These are phyloP conservation scores for Labroides dimidiatus DNA, from an alignment of 2,797 vertebrate species.

Conservation along the genomic window DNA sequence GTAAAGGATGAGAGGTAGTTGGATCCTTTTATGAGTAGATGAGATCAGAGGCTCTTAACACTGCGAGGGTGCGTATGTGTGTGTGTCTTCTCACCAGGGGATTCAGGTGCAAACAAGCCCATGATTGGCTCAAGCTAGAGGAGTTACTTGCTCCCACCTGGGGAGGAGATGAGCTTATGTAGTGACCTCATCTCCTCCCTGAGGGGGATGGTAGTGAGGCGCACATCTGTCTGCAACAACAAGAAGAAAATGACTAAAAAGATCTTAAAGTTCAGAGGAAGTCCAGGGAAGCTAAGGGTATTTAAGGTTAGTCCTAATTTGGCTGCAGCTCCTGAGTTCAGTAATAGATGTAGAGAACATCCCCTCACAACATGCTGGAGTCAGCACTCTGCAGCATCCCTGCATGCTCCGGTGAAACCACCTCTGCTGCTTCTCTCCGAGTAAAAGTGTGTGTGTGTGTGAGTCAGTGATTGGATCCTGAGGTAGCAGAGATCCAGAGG, in stretches of 20 bases:
- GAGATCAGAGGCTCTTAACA: conserved; percentile 41
- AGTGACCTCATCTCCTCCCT: conserved; percentile 48
- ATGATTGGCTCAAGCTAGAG: conserved; percentile 49
- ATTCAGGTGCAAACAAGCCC: conserved; percentile 49
- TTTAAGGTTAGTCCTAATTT: conserved; percentile 29
- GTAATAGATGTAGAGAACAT: conserved; percentile 27
- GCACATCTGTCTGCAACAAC: conserved; percentile 46
- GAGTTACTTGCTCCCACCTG: conserved; percentile 48
- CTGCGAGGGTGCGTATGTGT: neutral
- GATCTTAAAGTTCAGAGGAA: neutral
- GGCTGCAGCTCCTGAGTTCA: neutral
- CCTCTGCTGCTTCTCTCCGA: conserved; percentile 21
- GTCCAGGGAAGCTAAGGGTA: conserved; percentile 3
- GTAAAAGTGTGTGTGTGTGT: conserved; percentile 32
- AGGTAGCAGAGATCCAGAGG: conserved; percentile 22
- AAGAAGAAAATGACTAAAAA: conserved; percentile 11
- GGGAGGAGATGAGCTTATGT: conserved; percentile 35
- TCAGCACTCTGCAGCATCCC: conserved; percentile 61
- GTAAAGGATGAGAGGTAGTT: conserved; percentile 31
- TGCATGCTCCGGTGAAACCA: conserved; percentile 13
- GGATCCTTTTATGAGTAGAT: conserved; percentile 36
- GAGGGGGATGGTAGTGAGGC: neutral
- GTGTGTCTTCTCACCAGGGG: neutral
- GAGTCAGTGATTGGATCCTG: conserved; percentile 7
- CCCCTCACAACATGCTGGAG: conserved; percentile 42